Evolutionary conservation across 2,888 invertebrate species (phyloP).

Genomic region (Itoplectis maculator): DNA sequence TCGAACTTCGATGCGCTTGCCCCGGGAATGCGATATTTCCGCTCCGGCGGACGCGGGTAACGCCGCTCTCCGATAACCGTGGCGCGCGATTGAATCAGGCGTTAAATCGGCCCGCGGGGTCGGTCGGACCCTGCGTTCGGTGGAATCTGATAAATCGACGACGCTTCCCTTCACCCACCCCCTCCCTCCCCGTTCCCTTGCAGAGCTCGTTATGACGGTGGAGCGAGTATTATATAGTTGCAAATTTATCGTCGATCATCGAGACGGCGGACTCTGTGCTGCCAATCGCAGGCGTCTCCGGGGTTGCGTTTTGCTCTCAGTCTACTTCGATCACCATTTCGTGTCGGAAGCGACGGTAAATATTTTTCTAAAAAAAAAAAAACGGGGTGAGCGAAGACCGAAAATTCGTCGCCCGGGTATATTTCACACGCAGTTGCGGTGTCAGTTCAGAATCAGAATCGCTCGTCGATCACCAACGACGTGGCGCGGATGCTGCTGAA

Average conservation of each 20-base stretch:
- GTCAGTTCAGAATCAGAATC: too few relatives aligned
- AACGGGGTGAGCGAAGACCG: too few relatives aligned
- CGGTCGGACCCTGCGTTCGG: background rate
- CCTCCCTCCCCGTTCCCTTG: background rate
- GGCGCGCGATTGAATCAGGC: conserved; percentile 25
- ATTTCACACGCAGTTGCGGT: too few relatives aligned
- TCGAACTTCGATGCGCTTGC: background rate
- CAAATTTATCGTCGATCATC: conserved; percentile 27
- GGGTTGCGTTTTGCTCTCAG: background rate
- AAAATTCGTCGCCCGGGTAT: too few relatives aligned
- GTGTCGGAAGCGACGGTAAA: too few relatives aligned
- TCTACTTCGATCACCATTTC: background rate
- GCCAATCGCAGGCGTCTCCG: conserved; percentile 17
- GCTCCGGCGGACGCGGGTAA: background rate
- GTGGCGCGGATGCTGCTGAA: too few relatives aligned
- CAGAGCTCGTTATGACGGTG: background rate
- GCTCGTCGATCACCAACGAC: conserved; percentile 12
- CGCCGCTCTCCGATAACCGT: background rate
- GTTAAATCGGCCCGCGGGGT: background rate
- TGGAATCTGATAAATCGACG: conserved; percentile 3
- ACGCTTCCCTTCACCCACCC: too few relatives aligned
- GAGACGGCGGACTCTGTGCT: background rate
- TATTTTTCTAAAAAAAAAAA: too few relatives aligned
- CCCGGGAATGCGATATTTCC: conserved; percentile 15
- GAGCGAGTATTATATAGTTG: conserved; percentile 23